Percentiles rank a stretch among this genome's conserved stretches.
These are phyloP conservation scores for Drosophila greeni DNA, from an alignment of 2,888 invertebrate genomes.

Conservation along the genomic window DNA sequence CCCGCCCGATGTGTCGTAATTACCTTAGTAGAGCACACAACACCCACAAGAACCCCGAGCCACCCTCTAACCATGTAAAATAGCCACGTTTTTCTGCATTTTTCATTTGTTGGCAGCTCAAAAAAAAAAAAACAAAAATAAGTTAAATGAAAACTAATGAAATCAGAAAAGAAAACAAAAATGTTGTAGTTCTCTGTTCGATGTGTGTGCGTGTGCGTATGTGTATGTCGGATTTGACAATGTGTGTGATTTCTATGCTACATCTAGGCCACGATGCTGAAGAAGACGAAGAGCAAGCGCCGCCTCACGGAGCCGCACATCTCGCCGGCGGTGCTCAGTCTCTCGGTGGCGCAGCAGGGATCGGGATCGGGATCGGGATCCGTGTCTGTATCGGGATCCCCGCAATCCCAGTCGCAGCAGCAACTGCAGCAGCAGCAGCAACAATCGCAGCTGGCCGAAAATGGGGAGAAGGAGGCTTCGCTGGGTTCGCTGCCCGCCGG, in stretches of 20 bases:
- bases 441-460: constrained; percentile 80
- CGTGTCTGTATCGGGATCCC: constrained; percentile 28
- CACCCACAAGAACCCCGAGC: constrained; percentile 26
- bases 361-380: constrained; percentile 19
- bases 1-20: constrained; percentile 43
- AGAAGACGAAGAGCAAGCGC: constrained; percentile 99
- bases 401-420: constrained; percentile 40
- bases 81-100: constrained; percentile 43
- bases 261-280: constrained; percentile 98
- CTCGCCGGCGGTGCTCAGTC: constrained; percentile 79
- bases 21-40: constrained; percentile 37
- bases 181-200: constrained; percentile 39
- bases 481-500: constrained; percentile 43
- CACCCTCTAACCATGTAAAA: constrained; percentile 38
- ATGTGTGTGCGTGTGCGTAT: constrained; percentile 39
- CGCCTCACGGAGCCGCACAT: constrained; percentile 91
- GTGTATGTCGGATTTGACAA: constrained; percentile 59
- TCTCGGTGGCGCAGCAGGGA: constrained; percentile 53
- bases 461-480: constrained; percentile 80
- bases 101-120: constrained; percentile 42
- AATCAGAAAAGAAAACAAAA: constrained; percentile 14
- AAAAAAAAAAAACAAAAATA: constrained; percentile 9
- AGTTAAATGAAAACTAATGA: constrained; percentile 20
- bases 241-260: constrained; percentile 68
- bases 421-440: constrained; percentile 54